phyloP scores from a whole-genome alignment of 2,797 vertebrate genomes.

The Sebastes itinus region DNA sequence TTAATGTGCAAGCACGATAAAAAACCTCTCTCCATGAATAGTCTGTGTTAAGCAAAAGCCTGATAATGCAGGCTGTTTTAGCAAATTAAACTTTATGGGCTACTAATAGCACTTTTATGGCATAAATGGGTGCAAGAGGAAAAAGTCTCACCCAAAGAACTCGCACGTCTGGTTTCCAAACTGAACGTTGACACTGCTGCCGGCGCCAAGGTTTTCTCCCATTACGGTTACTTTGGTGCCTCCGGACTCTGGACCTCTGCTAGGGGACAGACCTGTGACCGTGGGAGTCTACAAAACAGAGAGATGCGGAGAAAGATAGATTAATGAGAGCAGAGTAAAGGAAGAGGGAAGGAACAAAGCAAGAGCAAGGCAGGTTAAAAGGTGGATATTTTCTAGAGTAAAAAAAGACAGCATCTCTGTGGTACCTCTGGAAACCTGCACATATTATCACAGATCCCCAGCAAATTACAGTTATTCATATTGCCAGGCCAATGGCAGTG shows the following conservation, averaged over 20 bases:
- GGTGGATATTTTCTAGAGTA: conserved; percentile 9
- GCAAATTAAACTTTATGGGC: conserved; percentile 17
- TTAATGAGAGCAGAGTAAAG: conserved; percentile 1
- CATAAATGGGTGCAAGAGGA: neutral
- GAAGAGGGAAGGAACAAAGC: neutral
- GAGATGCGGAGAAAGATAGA: conserved; percentile 1
- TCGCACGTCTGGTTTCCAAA: conserved; percentile 98
- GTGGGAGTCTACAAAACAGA: conserved; percentile 85
- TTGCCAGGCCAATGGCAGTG: conserved; percentile 29
- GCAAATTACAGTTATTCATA: conserved; percentile 60
- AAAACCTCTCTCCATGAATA: neutral
- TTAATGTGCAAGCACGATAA: conserved; percentile 4
- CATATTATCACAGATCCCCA: conserved; percentile 36
- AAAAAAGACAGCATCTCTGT: conserved; percentile 28
- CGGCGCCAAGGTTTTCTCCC: conserved; percentile 92
- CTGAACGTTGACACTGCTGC: conserved; percentile 90
- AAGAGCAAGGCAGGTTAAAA: conserved; percentile 1
- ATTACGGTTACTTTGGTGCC: conserved; percentile 96
- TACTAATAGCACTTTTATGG: neutral
- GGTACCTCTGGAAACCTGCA: conserved; percentile 23
- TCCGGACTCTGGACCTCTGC: conserved; percentile 93
- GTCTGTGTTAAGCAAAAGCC: conserved; percentile 4
- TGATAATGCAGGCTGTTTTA: neutral
- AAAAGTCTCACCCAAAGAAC: conserved; percentile 88
- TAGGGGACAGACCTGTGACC: conserved; percentile 89